phyloP scores from a whole-genome alignment of 1,140 invertebrate genomes.

The Pantala flavescens region DNA sequence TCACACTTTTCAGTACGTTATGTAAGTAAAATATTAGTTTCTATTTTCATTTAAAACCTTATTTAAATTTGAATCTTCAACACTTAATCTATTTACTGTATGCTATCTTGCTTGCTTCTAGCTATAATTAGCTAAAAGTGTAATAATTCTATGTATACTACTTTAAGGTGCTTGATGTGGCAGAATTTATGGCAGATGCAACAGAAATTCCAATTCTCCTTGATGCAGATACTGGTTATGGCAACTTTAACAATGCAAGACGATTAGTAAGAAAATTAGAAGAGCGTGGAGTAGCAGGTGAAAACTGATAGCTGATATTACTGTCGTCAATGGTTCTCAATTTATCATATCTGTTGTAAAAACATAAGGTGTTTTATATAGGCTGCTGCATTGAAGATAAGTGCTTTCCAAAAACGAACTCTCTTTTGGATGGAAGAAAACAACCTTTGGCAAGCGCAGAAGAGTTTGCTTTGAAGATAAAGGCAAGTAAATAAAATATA shows the following conservation, averaged over 20 bases:
- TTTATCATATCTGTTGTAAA: not conserved
- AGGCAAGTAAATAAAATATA: constrained; percentile 29
- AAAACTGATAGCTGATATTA: not conserved
- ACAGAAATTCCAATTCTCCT: constrained; percentile 37
- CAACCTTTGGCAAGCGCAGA: constrained; percentile 38
- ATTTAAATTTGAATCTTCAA: no score
- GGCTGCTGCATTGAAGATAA: constrained; percentile 42
- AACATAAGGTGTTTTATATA: constrained; percentile 18
- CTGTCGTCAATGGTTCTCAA: not conserved
- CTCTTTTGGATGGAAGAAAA: constrained; percentile 34
- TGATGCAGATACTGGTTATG: constrained; percentile 41
- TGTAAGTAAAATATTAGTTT: no score
- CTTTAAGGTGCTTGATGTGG: constrained; percentile 30
- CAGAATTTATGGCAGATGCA: constrained; percentile 41
- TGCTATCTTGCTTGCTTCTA: no score
- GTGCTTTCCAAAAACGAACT: constrained; percentile 41
- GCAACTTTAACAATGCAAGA: constrained; percentile 41
- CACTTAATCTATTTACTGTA: no score
- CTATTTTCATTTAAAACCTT: no score
- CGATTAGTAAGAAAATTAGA: constrained; percentile 37
- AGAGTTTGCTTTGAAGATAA: constrained; percentile 40
- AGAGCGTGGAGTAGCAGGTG: constrained; percentile 37
- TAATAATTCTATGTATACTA: no score
- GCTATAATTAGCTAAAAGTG: no score
- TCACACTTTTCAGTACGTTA: no score